phyloP scores from a whole-genome alignment of 2,113 vertebrate species.

The Thymallus thymallus region DNA sequence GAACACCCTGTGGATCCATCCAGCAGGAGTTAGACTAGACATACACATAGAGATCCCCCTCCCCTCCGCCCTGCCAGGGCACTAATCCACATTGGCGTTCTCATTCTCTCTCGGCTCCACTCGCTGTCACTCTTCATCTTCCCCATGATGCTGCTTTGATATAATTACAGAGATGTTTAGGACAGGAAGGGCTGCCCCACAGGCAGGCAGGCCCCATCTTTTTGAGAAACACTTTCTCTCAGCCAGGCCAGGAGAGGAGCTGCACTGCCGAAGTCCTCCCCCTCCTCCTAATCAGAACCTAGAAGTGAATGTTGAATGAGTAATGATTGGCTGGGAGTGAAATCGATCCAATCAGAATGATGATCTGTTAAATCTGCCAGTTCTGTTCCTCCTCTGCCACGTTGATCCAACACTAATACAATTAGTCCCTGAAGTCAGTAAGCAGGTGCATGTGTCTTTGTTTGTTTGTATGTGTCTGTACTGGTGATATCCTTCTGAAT shows the following conservation, averaged over 20 bases:
- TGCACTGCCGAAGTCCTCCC: too few species aligned
- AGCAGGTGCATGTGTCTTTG: not conserved
- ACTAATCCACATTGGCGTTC: constrained; percentile 69
- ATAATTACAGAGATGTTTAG: constrained; percentile 67
- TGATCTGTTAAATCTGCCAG: not conserved
- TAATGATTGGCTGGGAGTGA: not conserved
- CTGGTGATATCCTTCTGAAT: too few species aligned
- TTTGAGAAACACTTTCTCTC: too few species aligned
- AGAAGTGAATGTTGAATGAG: not conserved
- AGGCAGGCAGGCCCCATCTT: too few species aligned
- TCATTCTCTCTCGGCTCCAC: constrained; percentile 54
- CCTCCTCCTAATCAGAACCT: not conserved
- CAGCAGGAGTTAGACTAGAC: constrained; percentile 50
- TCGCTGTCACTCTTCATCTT: constrained; percentile 66
- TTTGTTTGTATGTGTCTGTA: not conserved
- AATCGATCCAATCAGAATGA: not conserved
- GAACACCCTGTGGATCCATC: constrained; percentile 40
- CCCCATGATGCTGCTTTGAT: constrained; percentile 64
- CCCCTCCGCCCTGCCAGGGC: constrained; percentile 35
- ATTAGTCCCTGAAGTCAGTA: constrained; percentile 1
- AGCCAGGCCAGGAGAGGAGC: too few species aligned
- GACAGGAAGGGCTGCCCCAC: constrained; percentile 10
- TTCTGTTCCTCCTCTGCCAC: too few species aligned
- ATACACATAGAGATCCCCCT: constrained; percentile 31
- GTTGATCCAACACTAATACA: too few species aligned